phyloP scores from a whole-genome alignment of 2,797 vertebrate genomes.

The Fistularia commersonii region DNA sequence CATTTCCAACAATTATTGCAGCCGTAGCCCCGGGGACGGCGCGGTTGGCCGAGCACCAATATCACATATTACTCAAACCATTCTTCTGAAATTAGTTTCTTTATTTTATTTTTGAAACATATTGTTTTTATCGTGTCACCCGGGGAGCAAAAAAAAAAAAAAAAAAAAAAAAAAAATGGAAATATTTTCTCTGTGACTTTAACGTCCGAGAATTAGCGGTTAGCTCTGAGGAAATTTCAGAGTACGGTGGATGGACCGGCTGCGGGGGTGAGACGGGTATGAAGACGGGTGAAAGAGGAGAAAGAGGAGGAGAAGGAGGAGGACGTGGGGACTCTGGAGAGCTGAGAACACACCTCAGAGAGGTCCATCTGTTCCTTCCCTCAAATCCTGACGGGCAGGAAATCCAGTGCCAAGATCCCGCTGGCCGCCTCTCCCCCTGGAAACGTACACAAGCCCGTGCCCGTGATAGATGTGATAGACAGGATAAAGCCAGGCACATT shows the following conservation, averaged over 20 bases:
- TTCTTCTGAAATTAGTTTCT: slow-evolving; percentile 13
- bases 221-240: slow-evolving; percentile 64
- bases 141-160: slow-evolving; percentile 20
- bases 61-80: slow-evolving; percentile 37
- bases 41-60: slow-evolving; percentile 28
- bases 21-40: slow-evolving; percentile 21
- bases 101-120: not conserved
- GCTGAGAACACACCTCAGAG: slow-evolving; percentile 54
- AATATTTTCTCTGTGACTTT: slow-evolving; percentile 28
- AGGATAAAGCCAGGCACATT: not conserved
- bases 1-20: slow-evolving; percentile 50
- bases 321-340: slow-evolving; percentile 8
- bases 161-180: too few species aligned
- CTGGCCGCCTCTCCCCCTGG: slow-evolving; percentile 36
- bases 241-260: slow-evolving; percentile 32
- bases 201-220: slow-evolving; percentile 39
- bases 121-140: slow-evolving; percentile 32
- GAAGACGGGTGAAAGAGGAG: not conserved
- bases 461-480: not conserved
- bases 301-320: not conserved
- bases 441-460: slow-evolving; percentile 12
- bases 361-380: slow-evolving; percentile 71
- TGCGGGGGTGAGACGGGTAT: not conserved
- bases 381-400: slow-evolving; percentile 59
- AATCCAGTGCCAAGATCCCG: slow-evolving; percentile 59